Base-by-base conservation (phyloP, 1,140 invertebrate species). In the Drosophila pachea region DNA sequence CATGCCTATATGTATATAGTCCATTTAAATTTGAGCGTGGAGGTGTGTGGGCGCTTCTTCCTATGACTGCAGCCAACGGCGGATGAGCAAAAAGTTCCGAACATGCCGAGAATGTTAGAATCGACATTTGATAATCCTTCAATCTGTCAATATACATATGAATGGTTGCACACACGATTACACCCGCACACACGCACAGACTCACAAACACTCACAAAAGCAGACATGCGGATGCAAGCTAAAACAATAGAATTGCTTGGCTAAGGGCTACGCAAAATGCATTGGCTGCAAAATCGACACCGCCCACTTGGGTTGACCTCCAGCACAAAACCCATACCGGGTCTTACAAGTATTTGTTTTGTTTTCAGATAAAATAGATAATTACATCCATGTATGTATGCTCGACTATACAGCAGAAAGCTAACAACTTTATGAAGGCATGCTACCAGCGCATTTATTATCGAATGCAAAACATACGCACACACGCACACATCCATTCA, bases 111-210 rank as follows among this genome's bases (percentile, higher is more conserved):
- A 53, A 74, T 73, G 68, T 66, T 73, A 43, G 68, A 68, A 79
- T 72, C 79, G 79, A 76, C 79, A 84, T 73, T 83, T 65, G 76
- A 84, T 84, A 83, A 83, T 83, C 79, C 79, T 70, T 84, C 81
- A 83, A 79, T 83, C 76, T 79, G 81, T 86, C 79, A 83, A 86
- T 83, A 83, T 76, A 68, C 75, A 68, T 60, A 71, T 73, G 60
- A 64, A 64, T 66, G 68, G 48, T 59, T 66, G 62, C 68, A 70
- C 68, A 70, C 54, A 66, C 59, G 68, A 70, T 66, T 66, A 66
- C 62, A 70, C 68, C 40, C 42, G 47, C 40, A 65, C n/a, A 49
- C 45, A 50, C 56, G 36, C 40, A 38, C 58, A 61, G 32, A 50
- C 43, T 47, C 52, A 64, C 11, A 52, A 22, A 42, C 14, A 47